Evolutionary conservation across 2,888 invertebrate genomes (phyloP).

Genomic region (Thecocarcelia acutangulata): DNA sequence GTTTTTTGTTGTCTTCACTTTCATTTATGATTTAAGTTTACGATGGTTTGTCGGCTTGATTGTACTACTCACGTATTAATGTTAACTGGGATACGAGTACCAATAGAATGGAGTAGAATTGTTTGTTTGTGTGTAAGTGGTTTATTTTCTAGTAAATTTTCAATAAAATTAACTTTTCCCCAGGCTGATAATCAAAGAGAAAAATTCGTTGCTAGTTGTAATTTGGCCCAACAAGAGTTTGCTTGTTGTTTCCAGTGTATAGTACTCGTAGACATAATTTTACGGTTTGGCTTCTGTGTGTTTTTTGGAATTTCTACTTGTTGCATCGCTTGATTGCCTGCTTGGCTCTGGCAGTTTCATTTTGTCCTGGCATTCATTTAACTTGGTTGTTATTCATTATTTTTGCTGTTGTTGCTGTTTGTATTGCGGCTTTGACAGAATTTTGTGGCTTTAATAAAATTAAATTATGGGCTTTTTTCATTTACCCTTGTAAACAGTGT

Average conservation of each 20-base stretch:
- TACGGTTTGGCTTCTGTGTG: neutral
- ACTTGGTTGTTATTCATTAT: no score
- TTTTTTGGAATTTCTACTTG: neutral
- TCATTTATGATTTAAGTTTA: no score
- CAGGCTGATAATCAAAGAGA: conserved; percentile 30
- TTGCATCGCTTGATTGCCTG: neutral
- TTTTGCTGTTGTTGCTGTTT: conserved; percentile 30
- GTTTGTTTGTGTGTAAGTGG: neutral
- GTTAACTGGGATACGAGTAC: no score
- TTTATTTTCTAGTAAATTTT: conserved; percentile 33
- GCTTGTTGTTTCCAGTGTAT: neutral
- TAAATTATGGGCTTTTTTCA: conserved; percentile 61
- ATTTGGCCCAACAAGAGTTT: neutral
- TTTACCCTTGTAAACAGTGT: no score
- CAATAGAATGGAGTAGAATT: neutral
- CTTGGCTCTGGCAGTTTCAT: neutral
- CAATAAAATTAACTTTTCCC: conserved; percentile 31
- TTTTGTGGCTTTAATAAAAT: conserved; percentile 66
- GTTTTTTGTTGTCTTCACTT: no score
- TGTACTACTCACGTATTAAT: no score
- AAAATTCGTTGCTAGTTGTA: neutral
- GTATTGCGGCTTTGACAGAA: conserved; percentile 10
- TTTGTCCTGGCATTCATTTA: neutral
- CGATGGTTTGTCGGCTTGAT: no score
- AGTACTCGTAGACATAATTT: no score